Base-by-base conservation (phyloP, 2,113 vertebrate species). In the Vanacampus margaritifer region DNA sequence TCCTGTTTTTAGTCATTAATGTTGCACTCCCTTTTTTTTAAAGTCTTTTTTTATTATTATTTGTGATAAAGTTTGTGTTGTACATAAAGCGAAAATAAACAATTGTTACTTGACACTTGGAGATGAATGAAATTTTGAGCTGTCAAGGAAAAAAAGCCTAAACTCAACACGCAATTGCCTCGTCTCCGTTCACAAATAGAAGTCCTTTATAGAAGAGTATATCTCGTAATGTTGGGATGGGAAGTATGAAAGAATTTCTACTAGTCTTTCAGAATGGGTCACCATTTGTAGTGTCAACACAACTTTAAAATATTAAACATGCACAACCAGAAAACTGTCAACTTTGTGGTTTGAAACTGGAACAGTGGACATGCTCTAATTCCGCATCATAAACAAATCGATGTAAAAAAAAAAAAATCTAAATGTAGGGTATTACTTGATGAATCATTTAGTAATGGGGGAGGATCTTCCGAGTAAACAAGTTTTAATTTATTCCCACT, bases 1-100 rank as follows among this genome's bases (percentile, higher is more conserved):
- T 56, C 53, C 24, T 14, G 26, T 28, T 56, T 54, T 39, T 59
- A 60, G 32, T 37, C 28, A 12, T 60, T 35, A 24, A 24, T 70
- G 11, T 74, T 67, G 32, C 69, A 32, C 72, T 60, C 21, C 60
- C 13, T n/a, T 37, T 37, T 12, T 14, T 41, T 43, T 43, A 50
- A 9, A 36, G 16, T 45, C 28, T 13, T 5, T 72, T 78, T 72
- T 74, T n/a, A n/a, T n/a, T n/a, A n/a, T n/a, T 78, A 68, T 19
- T 65, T 78, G 67, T 75, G 41, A 69, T 43, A 62, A 46, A 35
- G 32, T 80, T 35, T 72, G 23, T 85, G 54, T 79, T 86, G 79
- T 84, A 71, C 36, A 79, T 80, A 81, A 74, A 81, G 81, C 78
- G 76, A 78, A 83, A 75, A 1, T 32, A 0, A 2, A 0, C 3